These are phyloP conservation scores for Dicyrtoma fusca DNA, from an alignment of 2,888 invertebrate genomes.

Conservation along the genomic window DNA sequence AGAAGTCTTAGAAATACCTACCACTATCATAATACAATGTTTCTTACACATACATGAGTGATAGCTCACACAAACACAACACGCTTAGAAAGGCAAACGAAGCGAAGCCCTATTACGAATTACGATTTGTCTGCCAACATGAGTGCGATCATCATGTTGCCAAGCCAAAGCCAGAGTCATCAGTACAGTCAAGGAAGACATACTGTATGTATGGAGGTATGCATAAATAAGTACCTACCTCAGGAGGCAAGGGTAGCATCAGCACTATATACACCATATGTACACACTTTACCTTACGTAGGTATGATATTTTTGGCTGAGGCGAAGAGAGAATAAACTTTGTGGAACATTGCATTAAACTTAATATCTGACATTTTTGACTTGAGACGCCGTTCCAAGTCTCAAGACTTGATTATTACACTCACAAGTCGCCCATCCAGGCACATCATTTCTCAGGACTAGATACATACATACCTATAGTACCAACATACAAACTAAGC, in stretches of 20 bases:
- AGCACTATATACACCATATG: too few relatives aligned
- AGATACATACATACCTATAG: too few relatives aligned
- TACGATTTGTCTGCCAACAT: conserved; percentile 19
- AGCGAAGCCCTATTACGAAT: conserved; percentile 18
- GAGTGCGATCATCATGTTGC: neutral
- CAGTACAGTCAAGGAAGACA: too few relatives aligned
- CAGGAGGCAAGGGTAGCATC: too few relatives aligned
- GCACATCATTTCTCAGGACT: neutral
- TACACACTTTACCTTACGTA: too few relatives aligned
- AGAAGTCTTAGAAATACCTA: conserved; percentile 15
- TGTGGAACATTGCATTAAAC: conserved; percentile 3
- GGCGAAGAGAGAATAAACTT: too few relatives aligned
- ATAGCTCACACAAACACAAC: conserved; percentile 7
- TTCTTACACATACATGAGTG: conserved; percentile 7
- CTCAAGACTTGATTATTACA: neutral
- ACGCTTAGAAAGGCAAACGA: conserved; percentile 2
- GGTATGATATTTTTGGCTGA: too few relatives aligned
- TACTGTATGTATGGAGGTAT: too few relatives aligned
- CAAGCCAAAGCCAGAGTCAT: too few relatives aligned
- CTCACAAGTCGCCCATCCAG: conserved; percentile 4
- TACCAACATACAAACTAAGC: too few relatives aligned
- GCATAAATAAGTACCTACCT: too few relatives aligned
- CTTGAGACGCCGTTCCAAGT: neutral
- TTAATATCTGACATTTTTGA: conserved; percentile 24
- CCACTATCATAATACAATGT: conserved; percentile 1